A percentile compares a stretch with the other conserved stretches of the same genome.
Evolutionary conservation across 2,888 invertebrate species (phyloP).

Genomic region (Baronia brevicornis): DNA sequence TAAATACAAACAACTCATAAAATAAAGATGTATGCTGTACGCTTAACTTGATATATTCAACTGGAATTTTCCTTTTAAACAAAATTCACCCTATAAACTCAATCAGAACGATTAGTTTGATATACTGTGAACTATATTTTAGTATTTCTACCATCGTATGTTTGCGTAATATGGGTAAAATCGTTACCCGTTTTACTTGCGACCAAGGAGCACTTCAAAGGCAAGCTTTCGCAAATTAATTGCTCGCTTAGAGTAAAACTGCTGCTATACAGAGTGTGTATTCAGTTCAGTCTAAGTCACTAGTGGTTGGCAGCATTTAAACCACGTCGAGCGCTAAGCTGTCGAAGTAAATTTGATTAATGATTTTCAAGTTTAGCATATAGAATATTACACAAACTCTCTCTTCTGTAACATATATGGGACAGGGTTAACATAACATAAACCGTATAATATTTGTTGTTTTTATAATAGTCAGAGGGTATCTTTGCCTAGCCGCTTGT

Average conservation of each 20-base stretch:
- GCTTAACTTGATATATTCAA: too few relatives aligned
- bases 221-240: slow-evolving; percentile 50
- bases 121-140: slow-evolving; percentile 8
- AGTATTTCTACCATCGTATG: slow-evolving; percentile 19
- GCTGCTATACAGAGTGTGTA: slow-evolving; percentile 35
- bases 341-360: slow-evolving; percentile 24
- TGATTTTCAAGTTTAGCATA: slow-evolving; percentile 10
- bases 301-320: slow-evolving; percentile 19
- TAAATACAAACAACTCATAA: too few relatives aligned
- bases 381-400: too few relatives aligned
- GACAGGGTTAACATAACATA: too few relatives aligned
- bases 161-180: slow-evolving; percentile 34
- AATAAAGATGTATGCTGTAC: too few relatives aligned
- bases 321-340: slow-evolving; percentile 18
- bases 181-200: slow-evolving; percentile 32
- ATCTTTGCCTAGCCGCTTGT: too few relatives aligned
- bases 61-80: slow-evolving; percentile 3
- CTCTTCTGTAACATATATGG: too few relatives aligned
- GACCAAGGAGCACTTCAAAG: slow-evolving; percentile 33
- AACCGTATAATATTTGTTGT: too few relatives aligned
- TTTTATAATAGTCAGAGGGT: too few relatives aligned
- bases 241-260: slow-evolving; percentile 41
- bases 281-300: slow-evolving; percentile 35
- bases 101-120: slow-evolving; percentile 6
- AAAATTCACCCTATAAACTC: slow-evolving; percentile 1